phyloP scores from a whole-genome alignment of 2,797 vertebrate genomes.

The Falco biarmicus region DNA sequence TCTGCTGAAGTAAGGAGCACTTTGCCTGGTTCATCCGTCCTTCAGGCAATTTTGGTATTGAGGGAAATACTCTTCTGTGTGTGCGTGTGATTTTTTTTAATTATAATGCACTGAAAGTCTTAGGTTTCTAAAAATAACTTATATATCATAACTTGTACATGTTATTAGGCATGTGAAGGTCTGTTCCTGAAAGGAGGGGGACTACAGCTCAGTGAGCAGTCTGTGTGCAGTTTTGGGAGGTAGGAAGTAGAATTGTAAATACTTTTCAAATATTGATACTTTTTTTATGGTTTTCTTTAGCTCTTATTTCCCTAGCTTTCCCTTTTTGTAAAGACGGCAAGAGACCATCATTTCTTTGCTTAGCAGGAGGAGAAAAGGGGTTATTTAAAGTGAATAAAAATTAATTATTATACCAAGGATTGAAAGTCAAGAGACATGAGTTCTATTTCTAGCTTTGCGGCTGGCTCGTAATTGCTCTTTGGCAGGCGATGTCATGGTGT shows the following conservation, averaged over 20 bases:
- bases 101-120: not conserved
- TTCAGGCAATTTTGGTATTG: not conserved
- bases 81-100: not conserved
- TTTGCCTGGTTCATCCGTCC: not conserved
- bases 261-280: not conserved
- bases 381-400: constrained; percentile 14
- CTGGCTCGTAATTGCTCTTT: constrained; percentile 42
- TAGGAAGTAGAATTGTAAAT: not conserved
- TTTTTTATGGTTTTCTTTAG: not conserved
- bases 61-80: not conserved
- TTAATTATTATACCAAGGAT: not conserved
- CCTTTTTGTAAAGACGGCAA: not conserved
- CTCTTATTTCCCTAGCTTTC: not conserved
- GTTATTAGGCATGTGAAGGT: not conserved
- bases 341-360: not conserved
- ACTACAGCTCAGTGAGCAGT: not conserved
- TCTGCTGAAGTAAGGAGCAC: not conserved
- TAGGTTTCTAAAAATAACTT: not conserved
- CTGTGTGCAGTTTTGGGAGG: not conserved
- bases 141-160: fast-evolving
- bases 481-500: not conserved
- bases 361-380: not conserved
- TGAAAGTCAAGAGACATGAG: constrained; percentile 19
- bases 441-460: constrained; percentile 37
- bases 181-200: not conserved